Evolutionary conservation across 1,140 invertebrate species (phyloP).

Genomic region (Caenorhabditis remanei): DNA sequence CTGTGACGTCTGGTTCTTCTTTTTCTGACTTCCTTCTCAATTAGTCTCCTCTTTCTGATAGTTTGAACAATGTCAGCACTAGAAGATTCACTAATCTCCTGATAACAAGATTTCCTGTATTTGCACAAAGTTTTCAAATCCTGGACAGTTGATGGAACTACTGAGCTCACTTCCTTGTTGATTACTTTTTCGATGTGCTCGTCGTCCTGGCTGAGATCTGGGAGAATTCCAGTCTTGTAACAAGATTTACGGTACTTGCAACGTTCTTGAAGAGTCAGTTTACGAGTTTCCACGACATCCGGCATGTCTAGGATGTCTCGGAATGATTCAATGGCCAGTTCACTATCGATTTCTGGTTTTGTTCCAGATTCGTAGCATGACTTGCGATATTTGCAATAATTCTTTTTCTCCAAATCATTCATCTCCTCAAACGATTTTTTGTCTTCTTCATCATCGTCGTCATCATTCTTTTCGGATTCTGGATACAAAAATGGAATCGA

Average conservation of each 20-base stretch:
- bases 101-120: conserved; percentile 65
- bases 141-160: conserved; percentile 54
- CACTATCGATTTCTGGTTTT: conserved; percentile 63
- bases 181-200: conserved; percentile 44
- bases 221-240: conserved; percentile 66
- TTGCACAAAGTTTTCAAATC: conserved; percentile 62
- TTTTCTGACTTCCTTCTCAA: conserved; percentile 58
- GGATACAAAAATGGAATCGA: conserved; percentile 11
- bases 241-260: conserved; percentile 70
- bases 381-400: conserved; percentile 67
- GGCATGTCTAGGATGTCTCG: conserved; percentile 48
- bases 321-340: conserved; percentile 44
- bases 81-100: conserved; percentile 50
- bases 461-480: conserved; percentile 11
- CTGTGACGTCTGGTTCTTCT: conserved; percentile 30
- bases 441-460: conserved; percentile 54
- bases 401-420: conserved; percentile 66
- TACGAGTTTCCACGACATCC: conserved; percentile 57
- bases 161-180: conserved; percentile 30
- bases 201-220: conserved; percentile 53
- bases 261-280: conserved; percentile 59
- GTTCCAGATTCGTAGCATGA: conserved; percentile 71
- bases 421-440: conserved; percentile 64
- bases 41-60: conserved; percentile 46
- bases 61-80: conserved; percentile 52